Conservation (phyloP, 2,113 vertebrate species). For the Halichoerus grypus region DNA sequence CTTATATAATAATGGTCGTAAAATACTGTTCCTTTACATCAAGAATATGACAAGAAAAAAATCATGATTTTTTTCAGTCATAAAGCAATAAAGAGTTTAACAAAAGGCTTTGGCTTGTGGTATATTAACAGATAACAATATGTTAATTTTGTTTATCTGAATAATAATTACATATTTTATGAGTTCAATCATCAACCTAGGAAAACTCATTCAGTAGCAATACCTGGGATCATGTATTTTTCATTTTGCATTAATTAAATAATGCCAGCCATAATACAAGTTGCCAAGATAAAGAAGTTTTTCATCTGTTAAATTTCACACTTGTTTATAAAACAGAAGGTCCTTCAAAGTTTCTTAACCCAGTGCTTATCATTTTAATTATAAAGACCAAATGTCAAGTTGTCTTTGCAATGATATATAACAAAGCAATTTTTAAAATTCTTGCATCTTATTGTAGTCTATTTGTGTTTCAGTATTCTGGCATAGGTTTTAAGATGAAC, state of each 20-base stretch:
- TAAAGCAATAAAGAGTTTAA: conserved; percentile 33
- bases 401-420: conserved; percentile 28
- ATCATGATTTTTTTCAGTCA: conserved; percentile 7
- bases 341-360: conserved; percentile 43
- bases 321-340: conserved; percentile 66
- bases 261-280: conserved; percentile 33
- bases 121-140: conserved; percentile 28
- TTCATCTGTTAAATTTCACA: conserved; percentile 64
- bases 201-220: conserved; percentile 39
- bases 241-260: conserved; percentile 77
- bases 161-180: conserved; percentile 61
- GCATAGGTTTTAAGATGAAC: conserved; percentile 73
- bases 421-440: neutral
- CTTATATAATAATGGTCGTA: conserved; percentile 50
- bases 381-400: conserved; percentile 47
- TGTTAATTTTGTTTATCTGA: conserved; percentile 65
- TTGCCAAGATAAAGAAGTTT: conserved; percentile 45
- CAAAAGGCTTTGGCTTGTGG: neutral
- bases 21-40: conserved; percentile 37
- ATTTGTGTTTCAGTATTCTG: conserved; percentile 78
- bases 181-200: conserved; percentile 50
- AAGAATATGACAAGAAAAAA: conserved; percentile 53
- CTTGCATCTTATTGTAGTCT: neutral
- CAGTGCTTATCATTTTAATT: conserved; percentile 56
- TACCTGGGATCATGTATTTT: conserved; percentile 50